A percentile compares a stretch with the other conserved stretches of the same genome.
phyloP scores from a whole-genome alignment of 2,797 vertebrate species.

The Valencia hispanica region DNA sequence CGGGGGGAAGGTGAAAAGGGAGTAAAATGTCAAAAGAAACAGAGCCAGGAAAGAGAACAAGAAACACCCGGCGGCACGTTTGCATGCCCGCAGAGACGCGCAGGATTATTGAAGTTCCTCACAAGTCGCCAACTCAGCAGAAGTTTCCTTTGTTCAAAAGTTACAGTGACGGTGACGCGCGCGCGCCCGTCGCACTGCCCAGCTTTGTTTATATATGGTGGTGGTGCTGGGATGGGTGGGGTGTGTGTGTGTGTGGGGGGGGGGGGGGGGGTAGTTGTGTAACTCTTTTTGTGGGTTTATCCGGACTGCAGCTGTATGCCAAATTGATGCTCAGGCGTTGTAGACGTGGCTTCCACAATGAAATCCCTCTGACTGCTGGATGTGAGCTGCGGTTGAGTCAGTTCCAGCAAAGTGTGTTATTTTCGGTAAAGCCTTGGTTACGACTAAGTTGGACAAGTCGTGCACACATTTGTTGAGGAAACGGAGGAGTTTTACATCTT shows the following conservation, averaged over 20 bases:
- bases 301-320: constrained; percentile 40
- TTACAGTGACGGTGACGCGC: constrained; percentile 14
- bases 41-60: not conserved
- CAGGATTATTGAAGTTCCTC: constrained; percentile 39
- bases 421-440: not conserved
- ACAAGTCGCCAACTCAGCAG: constrained; percentile 64
- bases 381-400: constrained; percentile 12
- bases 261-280: too few relatives aligned
- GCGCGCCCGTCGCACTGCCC: constrained; percentile 4
- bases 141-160: not conserved
- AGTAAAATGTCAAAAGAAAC: not conserved
- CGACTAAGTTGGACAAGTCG: not conserved
- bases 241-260: not conserved
- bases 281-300: constrained; percentile 17
- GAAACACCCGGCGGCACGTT: constrained; percentile 34
- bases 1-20: not conserved
- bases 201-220: not conserved
- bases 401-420: not conserved
- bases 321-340: constrained; percentile 64
- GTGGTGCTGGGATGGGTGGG: not conserved
- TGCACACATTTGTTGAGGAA: not conserved
- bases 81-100: constrained; percentile 45
- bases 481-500: not conserved
- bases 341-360: constrained; percentile 69
- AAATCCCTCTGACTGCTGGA: constrained; percentile 28